Evolutionary conservation across 2,113 vertebrate species (phyloP).

Genomic region (Misgurnus anguillicaudatus): DNA sequence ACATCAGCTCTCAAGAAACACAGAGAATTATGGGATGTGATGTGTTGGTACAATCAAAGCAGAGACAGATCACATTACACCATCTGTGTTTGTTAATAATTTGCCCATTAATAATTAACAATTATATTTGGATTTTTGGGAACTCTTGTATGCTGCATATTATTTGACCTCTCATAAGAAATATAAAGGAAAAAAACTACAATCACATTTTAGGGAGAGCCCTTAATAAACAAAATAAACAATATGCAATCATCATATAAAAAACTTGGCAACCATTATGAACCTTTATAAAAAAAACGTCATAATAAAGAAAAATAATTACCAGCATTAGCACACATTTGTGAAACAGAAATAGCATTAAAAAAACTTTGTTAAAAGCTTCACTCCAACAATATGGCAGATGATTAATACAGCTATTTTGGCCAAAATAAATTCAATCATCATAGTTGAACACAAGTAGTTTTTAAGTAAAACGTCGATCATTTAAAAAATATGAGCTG

Average conservation of each 20-base stretch:
- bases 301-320: neutral
- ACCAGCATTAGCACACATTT: neutral
- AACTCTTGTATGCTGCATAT: neutral
- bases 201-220: neutral
- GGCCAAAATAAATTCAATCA: neutral
- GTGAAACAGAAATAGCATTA: neutral
- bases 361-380: neutral
- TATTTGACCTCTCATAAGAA: neutral
- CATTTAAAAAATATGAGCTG: no score
- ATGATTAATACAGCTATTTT: neutral
- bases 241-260: neutral
- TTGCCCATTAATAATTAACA: neutral
- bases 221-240: neutral
- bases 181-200: neutral
- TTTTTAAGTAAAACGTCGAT: no score
- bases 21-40: neutral
- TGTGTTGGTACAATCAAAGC: neutral
- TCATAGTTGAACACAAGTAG: no score
- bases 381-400: neutral
- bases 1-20: slow-evolving; percentile 1
- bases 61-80: neutral
- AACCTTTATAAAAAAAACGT: neutral
- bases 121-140: neutral
- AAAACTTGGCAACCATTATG: neutral
- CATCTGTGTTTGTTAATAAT: neutral